Base-by-base conservation (phyloP, 2,888 invertebrate genomes). In the Sesia bembeciformis region DNA sequence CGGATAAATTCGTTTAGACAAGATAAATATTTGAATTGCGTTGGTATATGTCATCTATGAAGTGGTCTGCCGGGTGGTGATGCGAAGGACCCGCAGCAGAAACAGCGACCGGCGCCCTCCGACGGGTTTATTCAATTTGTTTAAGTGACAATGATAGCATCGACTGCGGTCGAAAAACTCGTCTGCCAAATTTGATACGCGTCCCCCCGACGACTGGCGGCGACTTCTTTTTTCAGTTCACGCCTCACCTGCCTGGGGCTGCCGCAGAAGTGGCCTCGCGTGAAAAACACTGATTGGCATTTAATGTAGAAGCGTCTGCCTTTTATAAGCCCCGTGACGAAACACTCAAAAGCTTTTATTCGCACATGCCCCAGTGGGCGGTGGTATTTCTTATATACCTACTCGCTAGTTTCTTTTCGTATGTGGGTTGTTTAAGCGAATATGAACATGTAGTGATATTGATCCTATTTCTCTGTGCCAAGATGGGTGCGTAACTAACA, bases 111-210 rank as follows among this genome's bases (percentile, higher is more conserved):
- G 62, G 66, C 78, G 72, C 84, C 82, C 83, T 80, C 78, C 71
- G 72, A 81, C 78, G 78, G 76, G 76, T 76, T 81, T 81, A 82
- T 84, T 89, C 89, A 90, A 88, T 90, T 85, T 87, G 74, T 81
- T 83, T 87, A 89, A 89, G 88, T 89, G 90, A 88, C 85, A 86
- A 84, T 84, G 88, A 89, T 86, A 85, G 76, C 82, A 78, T 77
- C 74, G 72, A 70, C 72, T 81, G 82, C 73, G 83, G 83, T 81
- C 74, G 71, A 84, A 88, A 83, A 84, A 81, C 75, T 78, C 83
- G 80, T 83, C 81, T 81, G 79, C 77, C 74, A 74, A 81, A 79
- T 77, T 76, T 82, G 80, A 81, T 76, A 74, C 68, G 70, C 71
- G 72, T 80, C 77, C 75, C 72, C 67, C 66, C 66, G 39, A 63